phyloP scores from a whole-genome alignment of 2,113 vertebrate species.

The Ammospiza nelsoni region DNA sequence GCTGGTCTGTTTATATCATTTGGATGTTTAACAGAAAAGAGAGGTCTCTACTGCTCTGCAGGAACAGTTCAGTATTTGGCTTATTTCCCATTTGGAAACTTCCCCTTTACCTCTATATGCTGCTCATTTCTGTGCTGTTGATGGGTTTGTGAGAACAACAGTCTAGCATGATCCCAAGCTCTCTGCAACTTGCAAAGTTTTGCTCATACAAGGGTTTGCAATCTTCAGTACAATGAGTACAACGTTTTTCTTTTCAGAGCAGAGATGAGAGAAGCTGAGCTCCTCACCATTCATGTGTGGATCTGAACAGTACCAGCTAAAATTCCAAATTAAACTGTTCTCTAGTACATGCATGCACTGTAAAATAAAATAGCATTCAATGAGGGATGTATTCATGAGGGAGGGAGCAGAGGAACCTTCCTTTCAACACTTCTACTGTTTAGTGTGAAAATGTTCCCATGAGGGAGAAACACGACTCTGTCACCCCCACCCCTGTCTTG shows the following conservation, averaged over 20 bases:
- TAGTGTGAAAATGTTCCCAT: not conserved
- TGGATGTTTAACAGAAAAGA: not conserved
- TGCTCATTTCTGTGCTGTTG: not conserved
- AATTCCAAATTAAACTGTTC: not conserved
- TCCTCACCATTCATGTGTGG: fast-evolving
- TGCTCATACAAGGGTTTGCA: not conserved
- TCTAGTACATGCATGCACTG: not conserved
- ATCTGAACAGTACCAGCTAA: not conserved
- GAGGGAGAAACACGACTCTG: not conserved
- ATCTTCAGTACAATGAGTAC: not conserved
- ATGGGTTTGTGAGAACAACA: not conserved
- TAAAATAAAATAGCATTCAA: not conserved
- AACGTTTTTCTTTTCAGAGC: not conserved
- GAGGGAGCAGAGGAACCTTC: not conserved
- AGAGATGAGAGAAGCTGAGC: not conserved
- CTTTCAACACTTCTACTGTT: not conserved
- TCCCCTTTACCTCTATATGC: not conserved
- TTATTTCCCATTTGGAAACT: not conserved
- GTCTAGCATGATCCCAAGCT: not conserved
- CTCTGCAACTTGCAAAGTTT: not conserved
- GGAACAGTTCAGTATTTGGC: not conserved
- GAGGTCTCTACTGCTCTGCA: not conserved
- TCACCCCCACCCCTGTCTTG: not conserved
- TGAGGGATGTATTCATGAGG: not conserved
- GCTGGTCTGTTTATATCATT: not conserved